Evolutionary conservation across 2,113 vertebrate genomes (phyloP), one percentile per base, ranked within the genome.

Genomic region (Talpa occidentalis): DNA sequence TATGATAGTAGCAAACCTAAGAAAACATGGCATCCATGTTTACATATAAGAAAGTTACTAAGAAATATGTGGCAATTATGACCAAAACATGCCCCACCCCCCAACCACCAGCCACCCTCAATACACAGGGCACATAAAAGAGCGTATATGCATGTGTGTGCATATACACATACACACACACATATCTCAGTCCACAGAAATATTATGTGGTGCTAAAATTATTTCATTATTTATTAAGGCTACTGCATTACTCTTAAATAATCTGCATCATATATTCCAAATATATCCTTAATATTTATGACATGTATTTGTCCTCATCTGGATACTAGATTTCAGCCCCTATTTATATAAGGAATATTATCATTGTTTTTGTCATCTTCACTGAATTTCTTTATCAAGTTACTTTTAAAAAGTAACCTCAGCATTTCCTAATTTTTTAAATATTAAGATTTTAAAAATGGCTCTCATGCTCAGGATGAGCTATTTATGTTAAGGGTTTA

Each of bases 401-500:
- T 88, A 60, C 19, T 66, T 42, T 12, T 6, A 7, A 44, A 70
- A 94, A 12, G 22, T 90, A 2, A 73, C 44, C 54, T 67, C 35
- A 32, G 6, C 30, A 1, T 56, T 88, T 77, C 7, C 24, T 82
- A 42, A 86, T 81, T 72, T 92, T 66, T 56, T 22, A 56, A 56
- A 56, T 56, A 3, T 22, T 56, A 56, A 21, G 21, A 6, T 56
- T 22, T 56, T 56, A 56, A 56, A 56, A 22, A 19, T 22, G 82
- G 37, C 1, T 77, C 90, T 86, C 76, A 89, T 74, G 72, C 44
- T 44, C 10, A 10, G 44, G 5, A 49, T 82, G 10, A 85, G 44
- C 52, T 82, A 44, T 70, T 86, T 81, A 89, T 74, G 72, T 86
- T 66, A 92, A 30, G 28, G 28, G 22, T 49, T 60, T 94, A 81